Evolutionary conservation across 1,140 invertebrate genomes (phyloP).

Genomic region (Drosophila nigrodunni): DNA sequence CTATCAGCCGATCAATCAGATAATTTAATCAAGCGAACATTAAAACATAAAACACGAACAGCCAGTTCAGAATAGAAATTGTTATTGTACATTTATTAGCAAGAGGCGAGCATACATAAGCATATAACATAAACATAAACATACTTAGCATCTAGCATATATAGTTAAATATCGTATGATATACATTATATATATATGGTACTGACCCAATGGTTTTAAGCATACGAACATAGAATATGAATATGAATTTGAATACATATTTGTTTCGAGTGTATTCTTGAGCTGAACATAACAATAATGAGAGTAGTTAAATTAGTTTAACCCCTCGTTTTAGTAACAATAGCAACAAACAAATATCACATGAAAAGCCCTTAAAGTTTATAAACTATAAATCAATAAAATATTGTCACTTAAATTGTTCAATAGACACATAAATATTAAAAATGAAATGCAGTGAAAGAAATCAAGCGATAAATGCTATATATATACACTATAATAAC

Average conservation of each 20-base stretch:
- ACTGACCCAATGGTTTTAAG: conserved; percentile 53
- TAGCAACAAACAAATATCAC: conserved; percentile 33
- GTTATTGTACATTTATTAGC: conserved; percentile 72
- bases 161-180: conserved; percentile 25
- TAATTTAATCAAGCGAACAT: conserved; percentile 13
- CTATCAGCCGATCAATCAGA: conserved; percentile 33
- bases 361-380: conserved; percentile 7
- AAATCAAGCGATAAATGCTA: conserved; percentile 14
- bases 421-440: conserved; percentile 1
- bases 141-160: conserved; percentile 26
- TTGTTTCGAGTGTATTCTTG: conserved; percentile 58
- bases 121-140: conserved; percentile 27
- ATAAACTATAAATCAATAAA: conserved; percentile 8
- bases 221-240: conserved; percentile 38
- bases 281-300: conserved; percentile 82
- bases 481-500: conserved; percentile 7
- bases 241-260: conserved; percentile 41
- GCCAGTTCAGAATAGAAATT: conserved; percentile 49
- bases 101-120: conserved; percentile 28
- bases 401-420: conserved; percentile 19
- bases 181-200: conserved; percentile 17
- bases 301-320: conserved; percentile 71
- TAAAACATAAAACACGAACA: background rate
- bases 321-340: conserved; percentile 51
- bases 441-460: conserved; percentile 13